phyloP scores from a whole-genome alignment of 92 coral and sea anemone genomes.

The Zoanthus sociatus region DNA sequence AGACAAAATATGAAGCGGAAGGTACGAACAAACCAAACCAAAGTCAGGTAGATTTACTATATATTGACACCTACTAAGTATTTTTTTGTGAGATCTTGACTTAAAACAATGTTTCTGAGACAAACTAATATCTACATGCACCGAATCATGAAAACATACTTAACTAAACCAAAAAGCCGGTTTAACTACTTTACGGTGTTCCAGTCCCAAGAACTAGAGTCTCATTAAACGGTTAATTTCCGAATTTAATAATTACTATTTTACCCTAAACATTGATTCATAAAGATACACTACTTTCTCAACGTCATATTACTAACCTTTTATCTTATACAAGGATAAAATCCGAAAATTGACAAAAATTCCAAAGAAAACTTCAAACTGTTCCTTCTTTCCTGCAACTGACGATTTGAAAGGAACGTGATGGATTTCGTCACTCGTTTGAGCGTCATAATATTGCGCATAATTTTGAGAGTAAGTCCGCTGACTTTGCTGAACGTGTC shows the following conservation, averaged over 20 bases:
- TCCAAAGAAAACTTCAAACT: background rate
- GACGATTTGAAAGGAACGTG: conserved; percentile 53
- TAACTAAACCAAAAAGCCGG: conserved; percentile 22
- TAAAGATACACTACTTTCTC: background rate
- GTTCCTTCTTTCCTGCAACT: conserved; percentile 35
- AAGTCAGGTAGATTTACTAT: background rate
- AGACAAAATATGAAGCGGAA: no score
- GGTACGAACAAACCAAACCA: background rate
- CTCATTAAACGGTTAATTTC: background rate
- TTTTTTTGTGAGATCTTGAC: background rate
- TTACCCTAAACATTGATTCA: background rate
- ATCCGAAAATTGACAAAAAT: conserved; percentile 18
- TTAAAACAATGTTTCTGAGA: no score
- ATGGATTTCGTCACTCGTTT: conserved; percentile 51
- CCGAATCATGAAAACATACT: conserved; percentile 17
- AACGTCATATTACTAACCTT: conserved; percentile 15
- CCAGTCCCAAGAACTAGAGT: background rate
- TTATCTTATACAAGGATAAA: conserved; percentile 2
- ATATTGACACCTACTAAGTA: background rate
- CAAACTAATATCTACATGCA: background rate
- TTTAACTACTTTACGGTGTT: background rate
- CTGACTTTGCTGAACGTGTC: background rate
- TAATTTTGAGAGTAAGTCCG: conserved; percentile 3
- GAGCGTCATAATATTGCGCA: conserved; percentile 44
- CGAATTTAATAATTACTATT: background rate